These are phyloP conservation scores for Zaprionus africanus DNA, from an alignment of 1,140 invertebrate species.

Conservation along the genomic window DNA sequence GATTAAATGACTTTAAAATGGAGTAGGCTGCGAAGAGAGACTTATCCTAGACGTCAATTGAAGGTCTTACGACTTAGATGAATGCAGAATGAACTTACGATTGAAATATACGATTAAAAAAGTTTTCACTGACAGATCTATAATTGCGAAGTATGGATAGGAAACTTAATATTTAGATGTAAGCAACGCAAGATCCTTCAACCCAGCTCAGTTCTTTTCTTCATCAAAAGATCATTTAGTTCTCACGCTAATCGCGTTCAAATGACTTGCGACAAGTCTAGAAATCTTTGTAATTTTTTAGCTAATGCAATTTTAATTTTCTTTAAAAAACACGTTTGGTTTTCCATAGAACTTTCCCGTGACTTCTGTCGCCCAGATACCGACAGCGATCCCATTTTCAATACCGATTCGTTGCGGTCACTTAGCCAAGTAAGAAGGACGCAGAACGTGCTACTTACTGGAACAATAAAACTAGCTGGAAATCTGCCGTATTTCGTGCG, in stretches of 20 bases:
- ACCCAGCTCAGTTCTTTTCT: too few species aligned
- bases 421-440: constrained; percentile 29
- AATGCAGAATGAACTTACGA: too few species aligned
- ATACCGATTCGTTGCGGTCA: constrained; percentile 17
- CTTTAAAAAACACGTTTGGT: constrained; percentile 9
- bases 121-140: too few species aligned
- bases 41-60: too few species aligned
- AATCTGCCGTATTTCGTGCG: constrained; percentile 5
- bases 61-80: too few species aligned
- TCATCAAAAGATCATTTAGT: neutral
- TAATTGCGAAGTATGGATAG: too few species aligned
- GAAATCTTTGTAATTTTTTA: neutral
- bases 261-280: neutral
- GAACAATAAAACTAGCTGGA: constrained; percentile 25
- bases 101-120: too few species aligned
- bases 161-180: too few species aligned
- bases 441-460: constrained; percentile 31
- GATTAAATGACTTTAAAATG: neutral
- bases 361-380: constrained; percentile 35
- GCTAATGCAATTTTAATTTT: constrained; percentile 3
- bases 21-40: too few species aligned
- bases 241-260: neutral
- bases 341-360: constrained; percentile 16
- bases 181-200: too few species aligned
- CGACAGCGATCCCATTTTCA: neutral